A percentile compares a stretch with the other conserved stretches of the same genome.
These are phyloP conservation scores for Pteropus alecto DNA, from an alignment of 2,113 vertebrate genomes.

Conservation along the genomic window DNA sequence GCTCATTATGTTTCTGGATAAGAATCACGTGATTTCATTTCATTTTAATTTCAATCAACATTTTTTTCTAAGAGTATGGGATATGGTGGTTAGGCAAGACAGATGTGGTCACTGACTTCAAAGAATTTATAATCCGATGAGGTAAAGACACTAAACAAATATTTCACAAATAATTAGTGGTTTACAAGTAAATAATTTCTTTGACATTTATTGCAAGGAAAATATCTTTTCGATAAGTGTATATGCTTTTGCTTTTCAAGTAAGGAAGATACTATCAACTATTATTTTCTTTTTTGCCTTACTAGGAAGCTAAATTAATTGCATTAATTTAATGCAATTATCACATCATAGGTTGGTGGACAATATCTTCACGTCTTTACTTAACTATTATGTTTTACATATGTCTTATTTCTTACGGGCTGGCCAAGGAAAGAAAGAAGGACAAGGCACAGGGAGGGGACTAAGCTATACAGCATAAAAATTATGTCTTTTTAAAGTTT, in stretches of 20 bases:
- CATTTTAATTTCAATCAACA: conserved; percentile 15
- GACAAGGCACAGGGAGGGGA: background rate
- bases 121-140: background rate
- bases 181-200: conserved; percentile 20
- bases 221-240: background rate
- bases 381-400: background rate
- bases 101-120: conserved; percentile 1
- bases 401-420: background rate
- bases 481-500: background rate
- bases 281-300: background rate
- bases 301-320: background rate
- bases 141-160: background rate
- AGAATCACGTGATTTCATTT: conserved; percentile 16
- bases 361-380: background rate
- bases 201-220: conserved; percentile 1
- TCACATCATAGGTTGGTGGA: background rate
- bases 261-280: background rate
- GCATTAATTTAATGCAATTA: background rate
- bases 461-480: background rate
- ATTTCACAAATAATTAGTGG: background rate
- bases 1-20: background rate
- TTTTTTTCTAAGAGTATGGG: background rate
- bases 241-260: conserved; percentile 14
- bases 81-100: background rate
- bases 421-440: background rate